phyloP scores from a whole-genome alignment of 1,140 invertebrate species.

The Bombus huntii region DNA sequence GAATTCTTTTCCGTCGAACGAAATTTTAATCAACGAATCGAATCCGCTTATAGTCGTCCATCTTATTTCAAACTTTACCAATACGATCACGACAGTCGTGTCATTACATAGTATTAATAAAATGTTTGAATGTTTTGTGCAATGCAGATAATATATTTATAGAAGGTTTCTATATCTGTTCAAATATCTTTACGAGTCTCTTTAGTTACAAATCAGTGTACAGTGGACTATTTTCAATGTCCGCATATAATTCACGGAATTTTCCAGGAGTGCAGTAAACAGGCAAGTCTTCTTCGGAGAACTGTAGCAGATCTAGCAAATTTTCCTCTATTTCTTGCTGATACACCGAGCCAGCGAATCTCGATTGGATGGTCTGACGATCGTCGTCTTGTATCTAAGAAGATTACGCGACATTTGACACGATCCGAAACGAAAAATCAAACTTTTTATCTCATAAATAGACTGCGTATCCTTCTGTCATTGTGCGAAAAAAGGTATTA shows the following conservation, averaged over 20 bases:
- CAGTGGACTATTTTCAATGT: constrained; percentile 56
- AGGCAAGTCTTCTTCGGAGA: constrained; percentile 58
- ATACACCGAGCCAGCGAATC: constrained; percentile 57
- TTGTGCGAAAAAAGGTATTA: too few relatives aligned
- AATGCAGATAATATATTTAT: neutral
- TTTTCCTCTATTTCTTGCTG: constrained; percentile 59
- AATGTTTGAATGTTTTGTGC: neutral
- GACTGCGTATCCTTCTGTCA: too few relatives aligned
- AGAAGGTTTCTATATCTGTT: neutral
- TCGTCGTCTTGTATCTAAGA: constrained; percentile 53
- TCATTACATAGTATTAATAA: neutral
- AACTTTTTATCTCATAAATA: too few relatives aligned
- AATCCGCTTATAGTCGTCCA: too few relatives aligned
- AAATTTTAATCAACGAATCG: too few relatives aligned
- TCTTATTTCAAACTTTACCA: too few relatives aligned
- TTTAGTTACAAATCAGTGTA: constrained; percentile 26
- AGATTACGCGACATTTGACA: neutral
- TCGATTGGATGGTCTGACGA: constrained; percentile 46
- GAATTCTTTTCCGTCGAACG: too few relatives aligned
- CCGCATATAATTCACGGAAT: constrained; percentile 49
- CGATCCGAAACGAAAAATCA: neutral
- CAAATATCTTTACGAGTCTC: neutral
- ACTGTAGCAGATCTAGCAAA: constrained; percentile 65
- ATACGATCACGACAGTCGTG: too few relatives aligned
- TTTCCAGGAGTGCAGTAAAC: constrained; percentile 63